Evolutionary conservation across 1,140 invertebrate species (phyloP).

Genomic region (Drosophila gunungcola): DNA sequence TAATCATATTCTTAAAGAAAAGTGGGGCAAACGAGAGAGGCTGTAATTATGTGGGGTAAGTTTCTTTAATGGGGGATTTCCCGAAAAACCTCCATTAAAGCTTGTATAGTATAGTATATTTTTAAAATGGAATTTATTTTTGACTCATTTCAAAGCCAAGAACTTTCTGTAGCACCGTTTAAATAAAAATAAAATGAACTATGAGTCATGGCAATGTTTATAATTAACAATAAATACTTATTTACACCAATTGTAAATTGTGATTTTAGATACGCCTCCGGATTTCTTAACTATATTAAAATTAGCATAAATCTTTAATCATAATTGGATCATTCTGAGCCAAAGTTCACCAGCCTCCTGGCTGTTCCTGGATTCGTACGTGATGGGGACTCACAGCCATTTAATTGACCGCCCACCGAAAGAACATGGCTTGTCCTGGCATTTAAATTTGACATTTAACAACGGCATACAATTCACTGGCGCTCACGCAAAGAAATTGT

Average conservation of each 20-base stretch:
- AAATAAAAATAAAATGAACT: too few species aligned
- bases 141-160: too few species aligned
- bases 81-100: too few species aligned
- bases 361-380: slow-evolving; percentile 8
- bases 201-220: too few species aligned
- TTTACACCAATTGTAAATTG: background rate
- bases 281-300: slow-evolving; percentile 1
- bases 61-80: too few species aligned
- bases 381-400: slow-evolving; percentile 9
- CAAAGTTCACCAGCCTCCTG: slow-evolving; percentile 16
- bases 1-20: background rate
- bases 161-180: too few species aligned
- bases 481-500: slow-evolving; percentile 27
- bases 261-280: background rate
- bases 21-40: background rate
- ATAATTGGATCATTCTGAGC: slow-evolving; percentile 6
- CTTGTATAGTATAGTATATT: too few species aligned
- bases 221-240: too few species aligned
- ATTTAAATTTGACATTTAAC: slow-evolving; percentile 57
- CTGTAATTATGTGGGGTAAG: background rate
- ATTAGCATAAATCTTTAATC: slow-evolving; percentile 13
- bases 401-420: slow-evolving; percentile 36
- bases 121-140: too few species aligned
- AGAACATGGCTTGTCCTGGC: slow-evolving; percentile 13
- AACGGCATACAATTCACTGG: slow-evolving; percentile 28